Evolutionary conservation across 2,113 vertebrate genomes (phyloP).

Genomic region (Polyodon spathula): DNA sequence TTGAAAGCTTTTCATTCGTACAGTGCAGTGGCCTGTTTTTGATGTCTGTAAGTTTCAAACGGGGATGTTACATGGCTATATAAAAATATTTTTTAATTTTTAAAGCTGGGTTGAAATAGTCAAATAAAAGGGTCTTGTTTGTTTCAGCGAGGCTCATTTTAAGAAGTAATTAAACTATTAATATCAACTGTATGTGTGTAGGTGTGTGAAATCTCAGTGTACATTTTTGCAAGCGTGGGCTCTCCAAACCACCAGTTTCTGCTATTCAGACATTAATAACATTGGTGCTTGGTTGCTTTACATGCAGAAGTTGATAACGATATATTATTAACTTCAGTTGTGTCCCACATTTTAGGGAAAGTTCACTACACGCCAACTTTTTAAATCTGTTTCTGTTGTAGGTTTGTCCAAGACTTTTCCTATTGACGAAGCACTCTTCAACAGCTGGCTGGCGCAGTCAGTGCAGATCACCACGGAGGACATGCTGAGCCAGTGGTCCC

Average conservation of each 20-base stretch:
- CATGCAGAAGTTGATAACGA: too few species aligned
- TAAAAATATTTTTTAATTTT: background rate
- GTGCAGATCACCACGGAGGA: slow-evolving; percentile 90
- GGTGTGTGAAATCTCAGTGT: slow-evolving; percentile 5
- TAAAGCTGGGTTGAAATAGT: background rate
- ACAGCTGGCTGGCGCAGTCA: slow-evolving; percentile 90
- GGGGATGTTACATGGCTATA: too few species aligned
- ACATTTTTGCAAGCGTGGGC: slow-evolving; percentile 2
- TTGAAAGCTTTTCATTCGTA: too few species aligned
- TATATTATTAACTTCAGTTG: too few species aligned
- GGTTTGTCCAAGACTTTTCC: slow-evolving; percentile 85
- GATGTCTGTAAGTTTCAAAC: too few species aligned
- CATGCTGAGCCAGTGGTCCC: slow-evolving; percentile 88
- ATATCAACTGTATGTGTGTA: background rate
- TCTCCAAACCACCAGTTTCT: background rate
- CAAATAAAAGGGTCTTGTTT: background rate
- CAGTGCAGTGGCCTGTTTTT: too few species aligned
- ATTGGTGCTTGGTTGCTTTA: too few species aligned
- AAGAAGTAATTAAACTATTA: background rate
- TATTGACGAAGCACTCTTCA: slow-evolving; percentile 85
- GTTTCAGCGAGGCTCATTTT: background rate
- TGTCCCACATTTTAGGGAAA: too few species aligned
- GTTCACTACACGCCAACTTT: too few species aligned
- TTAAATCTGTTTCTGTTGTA: slow-evolving; percentile 33
- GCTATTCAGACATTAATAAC: too few species aligned